These are phyloP conservation scores for Macrosiphum euphorbiae DNA, from an alignment of 2,888 invertebrate genomes.

Conservation along the genomic window DNA sequence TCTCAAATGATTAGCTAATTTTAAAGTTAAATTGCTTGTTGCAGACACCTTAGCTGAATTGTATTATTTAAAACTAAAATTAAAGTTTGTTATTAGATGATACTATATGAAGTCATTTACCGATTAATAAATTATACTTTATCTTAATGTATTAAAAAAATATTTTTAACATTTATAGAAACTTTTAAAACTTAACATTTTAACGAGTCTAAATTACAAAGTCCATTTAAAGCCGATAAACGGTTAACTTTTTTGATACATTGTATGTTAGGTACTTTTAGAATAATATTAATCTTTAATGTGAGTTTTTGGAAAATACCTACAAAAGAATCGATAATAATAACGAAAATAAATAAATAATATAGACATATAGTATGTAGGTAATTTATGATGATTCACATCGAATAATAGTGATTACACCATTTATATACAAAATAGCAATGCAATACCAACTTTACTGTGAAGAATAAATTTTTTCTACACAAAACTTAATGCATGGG, in stretches of 20 bases:
- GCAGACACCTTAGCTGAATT: not conserved
- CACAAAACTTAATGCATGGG: not conserved
- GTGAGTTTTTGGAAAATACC: not conserved
- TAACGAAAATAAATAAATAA: constrained; percentile 6
- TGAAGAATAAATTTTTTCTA: not conserved
- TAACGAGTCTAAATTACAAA: not conserved
- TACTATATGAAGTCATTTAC: not conserved
- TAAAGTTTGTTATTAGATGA: not conserved
- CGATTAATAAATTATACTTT: not conserved
- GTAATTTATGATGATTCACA: not conserved
- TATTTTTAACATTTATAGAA: not conserved
- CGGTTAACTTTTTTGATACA: not conserved
- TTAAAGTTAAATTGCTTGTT: not conserved
- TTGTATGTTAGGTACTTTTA: not conserved
- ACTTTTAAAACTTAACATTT: not conserved
- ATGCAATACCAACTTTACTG: too few species aligned
- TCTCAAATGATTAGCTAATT: not conserved
- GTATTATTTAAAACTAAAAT: not conserved
- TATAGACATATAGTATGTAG: not conserved
- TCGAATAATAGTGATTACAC: not conserved
- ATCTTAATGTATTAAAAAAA: not conserved
- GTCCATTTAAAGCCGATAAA: not conserved
- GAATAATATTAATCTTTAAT: not conserved
- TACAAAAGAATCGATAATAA: not conserved
- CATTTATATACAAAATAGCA: not conserved